phyloP scores from a whole-genome alignment of 53 echinoderm and acorn worm genomes.

The Henricia sp. region DNA sequence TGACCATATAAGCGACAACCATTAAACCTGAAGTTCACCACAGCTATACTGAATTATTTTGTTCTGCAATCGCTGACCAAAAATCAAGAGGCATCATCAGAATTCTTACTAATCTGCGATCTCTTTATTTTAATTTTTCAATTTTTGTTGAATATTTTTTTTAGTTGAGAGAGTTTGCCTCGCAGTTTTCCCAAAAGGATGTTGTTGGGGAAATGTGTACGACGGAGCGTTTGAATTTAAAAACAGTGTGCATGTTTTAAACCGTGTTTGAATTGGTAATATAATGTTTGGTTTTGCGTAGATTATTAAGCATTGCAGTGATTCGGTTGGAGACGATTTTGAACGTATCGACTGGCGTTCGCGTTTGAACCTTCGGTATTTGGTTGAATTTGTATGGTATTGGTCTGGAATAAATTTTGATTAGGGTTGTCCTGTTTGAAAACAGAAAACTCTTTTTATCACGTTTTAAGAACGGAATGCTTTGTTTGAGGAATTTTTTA shows the following conservation, averaged over 20 bases:
- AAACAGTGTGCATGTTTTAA: constrained; percentile 24
- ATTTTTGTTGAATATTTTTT: constrained; percentile 46
- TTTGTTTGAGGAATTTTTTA: constrained; percentile 13
- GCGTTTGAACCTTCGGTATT: no score
- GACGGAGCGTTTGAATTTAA: constrained; percentile 7
- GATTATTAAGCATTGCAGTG: neutral
- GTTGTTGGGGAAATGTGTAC: constrained; percentile 25
- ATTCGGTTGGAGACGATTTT: no score
- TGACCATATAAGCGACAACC: neutral
- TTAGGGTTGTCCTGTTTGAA: neutral
- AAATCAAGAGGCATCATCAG: constrained; percentile 36
- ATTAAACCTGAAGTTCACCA: neutral
- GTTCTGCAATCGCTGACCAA: neutral
- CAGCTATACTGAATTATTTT: neutral
- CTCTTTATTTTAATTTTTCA: constrained; percentile 14
- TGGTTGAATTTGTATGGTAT: neutral
- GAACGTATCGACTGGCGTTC: no score
- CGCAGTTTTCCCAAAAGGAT: constrained; percentile 44
- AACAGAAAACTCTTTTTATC: neutral
- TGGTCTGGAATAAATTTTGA: neutral
- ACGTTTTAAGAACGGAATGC: constrained; percentile 39
- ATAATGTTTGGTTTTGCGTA: neutral
- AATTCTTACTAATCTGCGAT: constrained; percentile 25
- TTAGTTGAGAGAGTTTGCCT: constrained; percentile 71
- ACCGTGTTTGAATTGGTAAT: constrained; percentile 10